Evolutionary conservation across 2,888 invertebrate genomes (phyloP).

Genomic region (Stramonita haemastoma): DNA sequence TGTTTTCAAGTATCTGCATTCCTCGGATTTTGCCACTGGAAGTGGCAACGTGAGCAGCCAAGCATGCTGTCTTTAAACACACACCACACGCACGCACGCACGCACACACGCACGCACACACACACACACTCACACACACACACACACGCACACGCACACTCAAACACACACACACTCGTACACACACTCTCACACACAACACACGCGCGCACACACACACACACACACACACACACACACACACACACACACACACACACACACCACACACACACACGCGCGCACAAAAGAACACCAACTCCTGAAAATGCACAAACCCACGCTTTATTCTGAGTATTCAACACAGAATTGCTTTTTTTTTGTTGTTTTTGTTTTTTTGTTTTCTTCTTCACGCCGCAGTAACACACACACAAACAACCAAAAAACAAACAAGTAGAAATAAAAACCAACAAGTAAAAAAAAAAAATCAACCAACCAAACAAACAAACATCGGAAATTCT

Average conservation of each 20-base stretch:
- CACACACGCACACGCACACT: too few relatives aligned
- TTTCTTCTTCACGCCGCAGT: neutral
- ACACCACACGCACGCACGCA: too few relatives aligned
- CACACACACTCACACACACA: too few relatives aligned
- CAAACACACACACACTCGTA: too few relatives aligned
- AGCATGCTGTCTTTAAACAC: too few relatives aligned
- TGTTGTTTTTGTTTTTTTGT: too few relatives aligned
- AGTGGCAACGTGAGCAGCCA: too few relatives aligned
- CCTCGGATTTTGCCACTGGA: too few relatives aligned
- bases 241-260: slow-evolving; percentile 5
- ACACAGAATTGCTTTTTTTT: slow-evolving; percentile 9
- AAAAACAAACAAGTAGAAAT: neutral
- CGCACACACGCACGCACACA: too few relatives aligned
- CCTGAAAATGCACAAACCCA: slow-evolving; percentile 34
- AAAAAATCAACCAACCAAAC: neutral
- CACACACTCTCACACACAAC: too few relatives aligned
- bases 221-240: slow-evolving; percentile 2
- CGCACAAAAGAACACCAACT: neutral
- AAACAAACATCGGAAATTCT: neutral
- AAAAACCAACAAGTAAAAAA: neutral
- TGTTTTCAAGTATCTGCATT: too few relatives aligned
- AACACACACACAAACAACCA: neutral
- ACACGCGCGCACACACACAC: neutral
- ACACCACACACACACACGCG: slow-evolving; percentile 12
- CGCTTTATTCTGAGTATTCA: slow-evolving; percentile 42